A percentile compares a stretch with the other conserved stretches of the same genome.
phyloP scores from a whole-genome alignment of 2,113 vertebrate species.

The Toxostoma redivivum region DNA sequence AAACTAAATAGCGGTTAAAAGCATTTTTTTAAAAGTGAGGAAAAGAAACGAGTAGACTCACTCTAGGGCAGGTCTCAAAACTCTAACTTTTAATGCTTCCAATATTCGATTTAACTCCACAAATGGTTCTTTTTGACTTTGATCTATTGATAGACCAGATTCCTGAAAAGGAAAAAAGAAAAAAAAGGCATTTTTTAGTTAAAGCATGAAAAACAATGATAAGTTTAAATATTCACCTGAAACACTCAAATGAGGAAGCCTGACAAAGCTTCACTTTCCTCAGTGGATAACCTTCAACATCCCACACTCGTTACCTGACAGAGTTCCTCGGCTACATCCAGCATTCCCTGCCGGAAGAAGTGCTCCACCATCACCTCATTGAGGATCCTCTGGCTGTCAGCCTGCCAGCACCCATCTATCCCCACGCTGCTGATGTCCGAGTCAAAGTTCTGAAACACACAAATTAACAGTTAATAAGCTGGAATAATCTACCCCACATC shows the following conservation, averaged over 20 bases:
- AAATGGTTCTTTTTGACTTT: conserved; percentile 86
- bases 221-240: background rate
- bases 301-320: conserved; percentile 74
- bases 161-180: conserved; percentile 62
- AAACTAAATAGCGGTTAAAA: background rate
- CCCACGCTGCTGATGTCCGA: conserved; percentile 86
- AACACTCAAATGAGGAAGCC: background rate
- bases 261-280: background rate
- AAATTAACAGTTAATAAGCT: background rate
- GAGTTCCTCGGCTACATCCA: conserved; percentile 84
- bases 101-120: conserved; percentile 86
- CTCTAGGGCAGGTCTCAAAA: conserved; percentile 84
- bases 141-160: conserved; percentile 83
- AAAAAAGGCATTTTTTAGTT: background rate
- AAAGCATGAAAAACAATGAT: background rate
- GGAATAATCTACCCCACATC: background rate
- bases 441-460: conserved; percentile 78
- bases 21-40: background rate
- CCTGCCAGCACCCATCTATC: conserved; percentile 85
- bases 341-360: conserved; percentile 84
- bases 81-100: conserved; percentile 84
- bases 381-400: conserved; percentile 82
- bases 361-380: conserved; percentile 88
- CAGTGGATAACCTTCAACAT: background rate
- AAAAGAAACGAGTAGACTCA: conserved; percentile 63